These are phyloP conservation scores for Carduelis carduelis DNA, from an alignment of 2,797 vertebrate species.

Conservation along the genomic window DNA sequence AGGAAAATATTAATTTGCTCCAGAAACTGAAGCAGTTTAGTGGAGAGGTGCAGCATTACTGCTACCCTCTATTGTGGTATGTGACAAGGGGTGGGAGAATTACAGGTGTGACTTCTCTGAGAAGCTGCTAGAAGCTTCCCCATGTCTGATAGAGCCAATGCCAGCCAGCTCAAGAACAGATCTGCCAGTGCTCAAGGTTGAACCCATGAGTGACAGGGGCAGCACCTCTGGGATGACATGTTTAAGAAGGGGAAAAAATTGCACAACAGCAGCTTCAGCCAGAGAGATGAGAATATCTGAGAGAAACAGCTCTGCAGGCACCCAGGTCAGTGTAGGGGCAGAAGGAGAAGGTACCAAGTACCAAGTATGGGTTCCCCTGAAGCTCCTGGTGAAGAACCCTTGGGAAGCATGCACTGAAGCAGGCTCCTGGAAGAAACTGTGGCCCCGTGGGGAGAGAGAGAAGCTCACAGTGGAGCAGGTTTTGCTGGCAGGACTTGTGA, in stretches of 20 bases:
- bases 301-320: background rate
- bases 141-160: background rate
- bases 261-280: background rate
- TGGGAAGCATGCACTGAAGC: rapidly evolving
- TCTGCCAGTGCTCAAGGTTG: background rate
- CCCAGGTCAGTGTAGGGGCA: background rate
- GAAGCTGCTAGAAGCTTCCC: background rate
- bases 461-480: background rate
- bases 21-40: background rate
- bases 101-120: background rate
- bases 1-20: background rate
- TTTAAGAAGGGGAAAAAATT: background rate
- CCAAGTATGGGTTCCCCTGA: background rate
- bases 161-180: background rate
- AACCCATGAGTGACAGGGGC: background rate
- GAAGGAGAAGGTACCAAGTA: background rate
- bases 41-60: background rate
- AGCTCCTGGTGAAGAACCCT: background rate
- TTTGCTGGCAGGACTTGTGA: background rate
- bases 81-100: background rate
- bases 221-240: background rate
- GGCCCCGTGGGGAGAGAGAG: background rate
- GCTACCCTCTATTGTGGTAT: background rate
- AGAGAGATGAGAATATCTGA: background rate
- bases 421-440: background rate